These are phyloP conservation scores for Orestias chungarensis DNA, from an alignment of 2,797 vertebrate genomes.

Conservation along the genomic window DNA sequence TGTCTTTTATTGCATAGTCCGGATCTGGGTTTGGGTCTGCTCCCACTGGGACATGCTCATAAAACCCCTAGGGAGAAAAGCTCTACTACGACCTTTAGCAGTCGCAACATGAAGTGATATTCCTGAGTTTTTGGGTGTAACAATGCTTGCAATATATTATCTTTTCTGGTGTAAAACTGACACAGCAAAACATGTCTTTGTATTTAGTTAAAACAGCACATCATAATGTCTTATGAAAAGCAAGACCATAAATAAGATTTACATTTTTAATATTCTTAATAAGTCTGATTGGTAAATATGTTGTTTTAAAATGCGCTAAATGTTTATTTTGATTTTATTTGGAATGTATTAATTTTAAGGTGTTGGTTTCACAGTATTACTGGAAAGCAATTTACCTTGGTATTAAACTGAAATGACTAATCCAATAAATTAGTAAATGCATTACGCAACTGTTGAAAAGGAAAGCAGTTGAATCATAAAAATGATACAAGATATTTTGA, in stretches of 20 bases:
- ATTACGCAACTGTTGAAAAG: background rate
- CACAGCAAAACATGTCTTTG: too few species aligned
- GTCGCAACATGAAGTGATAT: too few species aligned
- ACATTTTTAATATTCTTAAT: background rate
- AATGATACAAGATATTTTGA: background rate
- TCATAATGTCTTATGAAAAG: background rate
- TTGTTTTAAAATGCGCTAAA: too few species aligned
- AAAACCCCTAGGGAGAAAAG: too few species aligned
- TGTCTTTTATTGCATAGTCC: slow-evolving; percentile 16
- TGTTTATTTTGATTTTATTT: too few species aligned
- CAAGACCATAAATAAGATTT: background rate
- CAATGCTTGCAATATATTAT: background rate
- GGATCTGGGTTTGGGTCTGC: too few species aligned
- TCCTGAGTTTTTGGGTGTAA: background rate
- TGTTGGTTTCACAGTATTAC: background rate
- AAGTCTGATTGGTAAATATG: background rate
- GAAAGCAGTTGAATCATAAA: background rate
- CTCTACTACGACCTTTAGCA: too few species aligned
- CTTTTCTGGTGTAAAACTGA: background rate
- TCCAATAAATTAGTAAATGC: background rate
- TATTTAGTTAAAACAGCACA: too few species aligned
- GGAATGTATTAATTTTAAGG: background rate
- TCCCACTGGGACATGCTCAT: too few species aligned
- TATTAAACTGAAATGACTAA: background rate
- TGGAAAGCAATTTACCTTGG: background rate